These are phyloP conservation scores for Potamarius usumacintae DNA, from an alignment of 2,113 vertebrate species.

Conservation along the genomic window DNA sequence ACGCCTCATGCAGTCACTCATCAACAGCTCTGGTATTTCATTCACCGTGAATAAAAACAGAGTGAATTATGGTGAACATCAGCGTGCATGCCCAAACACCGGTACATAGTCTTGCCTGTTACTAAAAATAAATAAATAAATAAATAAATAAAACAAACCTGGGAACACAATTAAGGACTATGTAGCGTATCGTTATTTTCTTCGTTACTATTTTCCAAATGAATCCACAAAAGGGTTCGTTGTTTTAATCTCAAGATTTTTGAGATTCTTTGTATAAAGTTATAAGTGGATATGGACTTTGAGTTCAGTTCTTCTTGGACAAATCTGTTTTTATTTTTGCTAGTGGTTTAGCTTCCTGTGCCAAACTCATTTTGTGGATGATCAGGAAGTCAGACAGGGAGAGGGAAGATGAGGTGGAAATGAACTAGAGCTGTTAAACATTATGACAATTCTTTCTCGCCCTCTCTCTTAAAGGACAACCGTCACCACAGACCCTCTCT, in stretches of 20 bases:
- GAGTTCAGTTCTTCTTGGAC: slow-evolving; percentile 57
- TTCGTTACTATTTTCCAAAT: not conserved
- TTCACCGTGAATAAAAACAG: slow-evolving; percentile 32
- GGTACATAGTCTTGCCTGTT: slow-evolving; percentile 12
- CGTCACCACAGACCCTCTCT: not conserved
- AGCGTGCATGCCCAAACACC: not conserved
- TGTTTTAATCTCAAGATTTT: not conserved
- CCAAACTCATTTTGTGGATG: slow-evolving; percentile 63
- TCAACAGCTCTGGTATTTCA: slow-evolving; percentile 37
- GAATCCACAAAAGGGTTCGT: not conserved
- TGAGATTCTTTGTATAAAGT: slow-evolving; percentile 31
- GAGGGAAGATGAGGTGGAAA: not conserved
- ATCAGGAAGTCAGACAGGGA: slow-evolving; percentile 54
- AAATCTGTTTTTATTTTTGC: slow-evolving; percentile 66
- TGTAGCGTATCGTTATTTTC: not conserved
- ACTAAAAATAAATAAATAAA: slow-evolving; percentile 28
- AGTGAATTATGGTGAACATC: not conserved
- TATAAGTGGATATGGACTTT: slow-evolving; percentile 46
- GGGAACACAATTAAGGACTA: not conserved
- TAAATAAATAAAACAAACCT: not conserved
- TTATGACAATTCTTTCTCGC: not conserved
- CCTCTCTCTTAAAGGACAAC: slow-evolving; percentile 15
- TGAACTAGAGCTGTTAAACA: not conserved
- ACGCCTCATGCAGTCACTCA: slow-evolving; percentile 24
- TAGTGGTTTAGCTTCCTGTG: slow-evolving; percentile 62